A percentile compares a stretch with the other conserved stretches of the same genome.
Evolutionary conservation across 2,888 invertebrate genomes (phyloP).

Genomic region (Morinoia aosen): DNA sequence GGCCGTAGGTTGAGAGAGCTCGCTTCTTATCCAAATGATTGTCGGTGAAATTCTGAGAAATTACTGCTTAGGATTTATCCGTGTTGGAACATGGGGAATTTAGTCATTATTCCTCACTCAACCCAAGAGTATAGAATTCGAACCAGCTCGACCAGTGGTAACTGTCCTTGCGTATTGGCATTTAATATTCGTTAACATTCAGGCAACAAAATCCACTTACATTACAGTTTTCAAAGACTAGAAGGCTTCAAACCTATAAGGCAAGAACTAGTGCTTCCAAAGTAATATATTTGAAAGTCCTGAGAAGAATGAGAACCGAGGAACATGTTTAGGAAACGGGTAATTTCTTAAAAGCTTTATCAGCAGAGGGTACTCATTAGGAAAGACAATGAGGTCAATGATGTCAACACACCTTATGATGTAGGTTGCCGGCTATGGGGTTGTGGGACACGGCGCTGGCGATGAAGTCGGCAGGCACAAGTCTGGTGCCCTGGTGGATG

Average conservation of each 20-base stretch:
- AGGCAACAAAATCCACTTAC: too few species aligned
- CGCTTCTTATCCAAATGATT: neutral
- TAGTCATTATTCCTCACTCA: too few species aligned
- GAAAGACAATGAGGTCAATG: neutral
- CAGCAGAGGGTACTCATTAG: neutral
- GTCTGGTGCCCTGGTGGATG: constrained; percentile 91
- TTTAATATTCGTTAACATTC: too few species aligned
- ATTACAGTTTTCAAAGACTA: too few species aligned
- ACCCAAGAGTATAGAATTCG: too few species aligned
- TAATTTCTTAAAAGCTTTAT: neutral
- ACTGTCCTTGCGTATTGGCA: too few species aligned
- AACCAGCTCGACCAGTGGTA: too few species aligned
- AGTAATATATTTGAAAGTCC: neutral
- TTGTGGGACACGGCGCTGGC: constrained; percentile 94
- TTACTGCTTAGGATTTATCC: too few species aligned
- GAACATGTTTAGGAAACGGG: neutral
- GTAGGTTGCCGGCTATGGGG: constrained; percentile 79
- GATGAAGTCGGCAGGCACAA: constrained; percentile 97
- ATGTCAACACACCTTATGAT: constrained; percentile 79
- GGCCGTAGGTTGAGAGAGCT: neutral
- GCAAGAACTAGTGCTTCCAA: neutral
- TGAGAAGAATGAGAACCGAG: neutral
- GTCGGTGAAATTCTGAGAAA: neutral
- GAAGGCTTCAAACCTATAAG: too few species aligned
- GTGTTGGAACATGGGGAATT: too few species aligned